A percentile compares a stretch with the other conserved stretches of the same genome.
These are phyloP conservation scores for Drosophila falleni DNA, from an alignment of 2,888 invertebrate species.

Conservation along the genomic window DNA sequence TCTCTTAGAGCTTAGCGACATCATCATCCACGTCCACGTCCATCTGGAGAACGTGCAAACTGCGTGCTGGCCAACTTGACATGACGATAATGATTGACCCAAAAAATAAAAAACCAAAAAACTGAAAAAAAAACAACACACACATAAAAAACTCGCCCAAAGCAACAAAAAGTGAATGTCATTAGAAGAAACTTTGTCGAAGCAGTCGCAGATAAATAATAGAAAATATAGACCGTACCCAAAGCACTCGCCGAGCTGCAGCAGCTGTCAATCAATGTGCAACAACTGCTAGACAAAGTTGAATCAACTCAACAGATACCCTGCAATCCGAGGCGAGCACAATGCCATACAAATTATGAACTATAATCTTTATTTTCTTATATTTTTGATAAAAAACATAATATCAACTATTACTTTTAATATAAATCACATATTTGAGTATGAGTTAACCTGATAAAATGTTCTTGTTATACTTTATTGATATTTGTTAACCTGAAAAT, in stretches of 20 bases:
- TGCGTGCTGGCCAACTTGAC: slow-evolving; percentile 76
- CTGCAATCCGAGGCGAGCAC: slow-evolving; percentile 22
- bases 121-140: slow-evolving; percentile 36
- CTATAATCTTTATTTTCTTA: too few relatives aligned
- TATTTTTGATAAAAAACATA: too few relatives aligned
- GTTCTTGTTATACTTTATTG: too few relatives aligned
- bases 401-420: too few relatives aligned
- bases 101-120: slow-evolving; percentile 50
- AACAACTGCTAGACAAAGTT: slow-evolving; percentile 29
- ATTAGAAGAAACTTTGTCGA: slow-evolving; percentile 70
- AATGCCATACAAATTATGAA: too few relatives aligned
- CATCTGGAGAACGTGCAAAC: slow-evolving; percentile 67
- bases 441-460: too few relatives aligned
- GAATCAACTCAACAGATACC: slow-evolving; percentile 29
- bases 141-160: slow-evolving; percentile 34
- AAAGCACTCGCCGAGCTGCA: slow-evolving; percentile 55
- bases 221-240: slow-evolving; percentile 42
- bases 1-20: slow-evolving; percentile 59
- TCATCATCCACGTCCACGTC: slow-evolving; percentile 35
- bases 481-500: too few relatives aligned
- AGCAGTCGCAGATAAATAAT: slow-evolving; percentile 65
- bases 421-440: too few relatives aligned
- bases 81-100: slow-evolving; percentile 79
- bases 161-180: slow-evolving; percentile 73
- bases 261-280: slow-evolving; percentile 76